Conservation (phyloP, 2,888 invertebrate genomes). For the Folsomia manolachei region DNA sequence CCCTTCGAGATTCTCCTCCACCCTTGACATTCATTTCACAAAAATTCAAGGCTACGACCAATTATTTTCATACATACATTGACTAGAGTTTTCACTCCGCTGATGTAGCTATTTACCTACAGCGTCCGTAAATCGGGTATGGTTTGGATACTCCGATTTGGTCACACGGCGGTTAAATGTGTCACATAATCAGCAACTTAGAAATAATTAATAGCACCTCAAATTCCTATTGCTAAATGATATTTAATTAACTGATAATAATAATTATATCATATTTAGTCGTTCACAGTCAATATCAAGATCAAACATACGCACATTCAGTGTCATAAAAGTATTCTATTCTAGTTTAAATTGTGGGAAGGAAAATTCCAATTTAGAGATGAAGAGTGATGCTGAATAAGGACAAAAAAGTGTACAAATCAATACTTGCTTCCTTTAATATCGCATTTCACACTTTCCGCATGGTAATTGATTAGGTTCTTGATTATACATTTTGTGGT, state of each 20-base stretch:
- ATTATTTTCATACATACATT: conserved; percentile 1
- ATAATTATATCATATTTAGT: no score
- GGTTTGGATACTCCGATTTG: no score
- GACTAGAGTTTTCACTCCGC: conserved; percentile 20
- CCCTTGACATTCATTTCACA: neutral
- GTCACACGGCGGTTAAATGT: no score
- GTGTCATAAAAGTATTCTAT: no score
- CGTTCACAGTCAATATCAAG: no score
- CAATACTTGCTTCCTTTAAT: conserved; percentile 21
- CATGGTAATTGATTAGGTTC: neutral
- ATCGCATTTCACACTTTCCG: conserved; percentile 20
- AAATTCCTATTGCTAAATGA: no score
- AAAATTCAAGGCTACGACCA: neutral
- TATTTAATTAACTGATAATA: no score
- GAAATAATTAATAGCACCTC: neutral
- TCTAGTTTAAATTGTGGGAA: no score
- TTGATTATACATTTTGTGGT: neutral
- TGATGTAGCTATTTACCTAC: neutral
- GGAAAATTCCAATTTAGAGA: no score
- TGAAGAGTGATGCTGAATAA: neutral
- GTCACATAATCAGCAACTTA: neutral
- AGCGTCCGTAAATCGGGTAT: no score
- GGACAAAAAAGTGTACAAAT: neutral
- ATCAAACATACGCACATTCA: no score
- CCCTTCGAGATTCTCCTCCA: neutral